phyloP scores from a whole-genome alignment of 2,888 invertebrate genomes.

The Chymomyza amoena region DNA sequence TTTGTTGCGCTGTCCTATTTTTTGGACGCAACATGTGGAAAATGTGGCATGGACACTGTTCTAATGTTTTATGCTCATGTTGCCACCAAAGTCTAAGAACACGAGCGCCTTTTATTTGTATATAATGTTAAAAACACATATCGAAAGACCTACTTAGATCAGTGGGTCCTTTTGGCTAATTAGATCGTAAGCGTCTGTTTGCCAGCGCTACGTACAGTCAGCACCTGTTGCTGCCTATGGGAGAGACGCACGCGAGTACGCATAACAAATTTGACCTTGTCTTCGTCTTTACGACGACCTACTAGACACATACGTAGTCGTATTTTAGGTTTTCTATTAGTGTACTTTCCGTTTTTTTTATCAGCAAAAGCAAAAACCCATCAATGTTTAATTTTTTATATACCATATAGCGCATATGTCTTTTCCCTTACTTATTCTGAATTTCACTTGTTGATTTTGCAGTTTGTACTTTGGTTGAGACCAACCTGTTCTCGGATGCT shows the following conservation, averaged over 20 bases:
- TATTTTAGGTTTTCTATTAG: neutral
- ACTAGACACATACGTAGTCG: neutral
- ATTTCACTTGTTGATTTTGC: conserved; percentile 48
- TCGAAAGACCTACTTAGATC: neutral
- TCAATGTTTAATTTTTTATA: neutral
- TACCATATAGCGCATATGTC: neutral
- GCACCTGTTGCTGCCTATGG: neutral
- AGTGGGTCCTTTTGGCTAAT: neutral
- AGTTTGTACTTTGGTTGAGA: conserved; percentile 91
- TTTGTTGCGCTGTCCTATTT: neutral
- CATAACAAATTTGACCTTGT: neutral
- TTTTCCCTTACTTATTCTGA: neutral
- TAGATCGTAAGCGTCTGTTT: neutral
- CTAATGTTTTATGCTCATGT: conserved; percentile 35
- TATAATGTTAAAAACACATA: conserved; percentile 11
- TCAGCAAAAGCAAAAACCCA: conserved; percentile 39
- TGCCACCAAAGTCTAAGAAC: conserved; percentile 71
- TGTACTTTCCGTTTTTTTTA: neutral
- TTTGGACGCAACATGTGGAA: neutral
- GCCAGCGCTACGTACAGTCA: neutral
- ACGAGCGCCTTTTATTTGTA: conserved; percentile 66
- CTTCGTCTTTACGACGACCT: neutral
- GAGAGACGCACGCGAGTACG: neutral
- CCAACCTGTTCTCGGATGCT: conserved; percentile 96
- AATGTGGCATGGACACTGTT: conserved; percentile 19